phyloP scores from a whole-genome alignment of 2,113 vertebrate genomes.

The Paralichthys olivaceus region DNA sequence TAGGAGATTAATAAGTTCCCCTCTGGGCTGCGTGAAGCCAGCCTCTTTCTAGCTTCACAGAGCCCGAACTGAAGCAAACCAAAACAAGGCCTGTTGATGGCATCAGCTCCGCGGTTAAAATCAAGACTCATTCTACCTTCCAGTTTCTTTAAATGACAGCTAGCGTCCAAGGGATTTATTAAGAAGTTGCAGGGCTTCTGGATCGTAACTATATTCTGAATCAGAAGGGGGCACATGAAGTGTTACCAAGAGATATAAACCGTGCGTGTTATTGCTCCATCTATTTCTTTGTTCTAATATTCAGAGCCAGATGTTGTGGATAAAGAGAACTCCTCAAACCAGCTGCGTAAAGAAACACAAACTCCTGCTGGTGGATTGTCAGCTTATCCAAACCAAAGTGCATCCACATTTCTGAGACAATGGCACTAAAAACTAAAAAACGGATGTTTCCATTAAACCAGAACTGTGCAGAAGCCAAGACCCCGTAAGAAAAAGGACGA shows the following conservation, averaged over 20 bases:
- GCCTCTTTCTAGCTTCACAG: slow-evolving; percentile 48
- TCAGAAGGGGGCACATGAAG: background rate
- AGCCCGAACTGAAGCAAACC: slow-evolving; percentile 45
- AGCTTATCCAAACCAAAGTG: slow-evolving; percentile 36
- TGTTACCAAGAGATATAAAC: slow-evolving; percentile 27
- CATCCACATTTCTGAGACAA: slow-evolving; percentile 9
- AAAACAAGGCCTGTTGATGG: slow-evolving; percentile 55
- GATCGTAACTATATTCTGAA: background rate
- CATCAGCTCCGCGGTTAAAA: slow-evolving; percentile 18
- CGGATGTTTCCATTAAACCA: slow-evolving; percentile 1
- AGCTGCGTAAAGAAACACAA: slow-evolving; percentile 56
- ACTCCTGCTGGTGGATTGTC: slow-evolving; percentile 15
- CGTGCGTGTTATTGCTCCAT: background rate
- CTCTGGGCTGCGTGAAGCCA: slow-evolving; percentile 38
- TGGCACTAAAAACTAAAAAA: slow-evolving; percentile 13
- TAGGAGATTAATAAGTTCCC: slow-evolving; percentile 56
- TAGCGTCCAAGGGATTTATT: background rate
- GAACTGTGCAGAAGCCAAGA: slow-evolving; percentile 8
- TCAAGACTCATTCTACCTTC: slow-evolving; percentile 22
- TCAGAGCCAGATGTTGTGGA: slow-evolving; percentile 61
- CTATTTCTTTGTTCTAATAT: slow-evolving; percentile 19
- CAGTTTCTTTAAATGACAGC: slow-evolving; percentile 20
- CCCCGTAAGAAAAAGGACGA: slow-evolving; percentile 6
- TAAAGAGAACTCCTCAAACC: slow-evolving; percentile 69
- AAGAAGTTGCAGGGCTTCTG: background rate